These are phyloP conservation scores for Rousettus madagascariensis DNA, from an alignment of 2,797 vertebrate species.

Conservation along the genomic window DNA sequence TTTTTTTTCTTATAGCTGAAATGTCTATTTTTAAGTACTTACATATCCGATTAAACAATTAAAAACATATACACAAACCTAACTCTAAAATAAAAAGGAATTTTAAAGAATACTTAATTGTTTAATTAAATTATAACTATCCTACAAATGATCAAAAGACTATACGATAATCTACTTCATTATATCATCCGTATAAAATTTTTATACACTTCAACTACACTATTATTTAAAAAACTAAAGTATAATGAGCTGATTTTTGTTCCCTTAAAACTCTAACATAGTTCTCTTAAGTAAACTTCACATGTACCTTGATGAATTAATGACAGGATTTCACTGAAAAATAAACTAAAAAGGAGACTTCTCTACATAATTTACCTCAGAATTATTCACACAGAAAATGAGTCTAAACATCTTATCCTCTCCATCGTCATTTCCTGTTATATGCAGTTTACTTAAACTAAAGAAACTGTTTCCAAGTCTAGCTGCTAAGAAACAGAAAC, in stretches of 20 bases:
- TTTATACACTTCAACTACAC: not conserved
- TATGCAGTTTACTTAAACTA: slow-evolving; percentile 32
- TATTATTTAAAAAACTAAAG: slow-evolving; percentile 44
- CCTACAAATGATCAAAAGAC: not conserved
- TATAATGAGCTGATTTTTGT: not conserved
- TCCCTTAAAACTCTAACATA: not conserved
- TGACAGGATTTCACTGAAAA: slow-evolving; percentile 25
- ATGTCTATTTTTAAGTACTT: not conserved
- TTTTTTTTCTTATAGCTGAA: not conserved
- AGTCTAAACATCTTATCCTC: slow-evolving; percentile 24
- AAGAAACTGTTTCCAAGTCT: not conserved
- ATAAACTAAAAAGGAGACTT: not conserved
- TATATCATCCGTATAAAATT: not conserved
- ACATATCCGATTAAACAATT: not conserved
- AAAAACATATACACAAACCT: not conserved
- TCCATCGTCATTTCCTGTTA: slow-evolving; percentile 1
- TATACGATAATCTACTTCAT: not conserved
- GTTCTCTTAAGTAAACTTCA: not conserved
- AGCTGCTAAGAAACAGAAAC: not conserved
- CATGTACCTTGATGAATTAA: not conserved
- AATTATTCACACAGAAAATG: slow-evolving; percentile 50
- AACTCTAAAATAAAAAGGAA: slow-evolving; percentile 15
- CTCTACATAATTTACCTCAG: slow-evolving; percentile 35
- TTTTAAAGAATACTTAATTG: not conserved
- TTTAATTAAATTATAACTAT: slow-evolving; percentile 32